phyloP scores from a whole-genome alignment of 2,888 invertebrate species.

The Odontothrips loti region DNA sequence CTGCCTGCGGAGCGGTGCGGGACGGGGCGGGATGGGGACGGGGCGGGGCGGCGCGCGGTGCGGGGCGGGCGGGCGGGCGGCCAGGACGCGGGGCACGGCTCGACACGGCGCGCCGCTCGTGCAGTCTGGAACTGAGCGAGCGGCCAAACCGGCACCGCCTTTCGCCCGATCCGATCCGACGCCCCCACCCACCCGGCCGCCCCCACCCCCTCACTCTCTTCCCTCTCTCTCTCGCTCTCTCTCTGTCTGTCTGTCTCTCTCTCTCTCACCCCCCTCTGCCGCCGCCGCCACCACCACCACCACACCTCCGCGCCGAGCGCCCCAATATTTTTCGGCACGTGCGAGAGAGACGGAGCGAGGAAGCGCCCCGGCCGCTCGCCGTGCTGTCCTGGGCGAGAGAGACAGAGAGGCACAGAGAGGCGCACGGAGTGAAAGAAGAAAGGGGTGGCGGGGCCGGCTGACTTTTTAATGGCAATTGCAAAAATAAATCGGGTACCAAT shows the following conservation, averaged over 20 bases:
- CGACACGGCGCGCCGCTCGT: not conserved
- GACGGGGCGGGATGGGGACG: not conserved
- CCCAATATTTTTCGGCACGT: slow-evolving; percentile 24
- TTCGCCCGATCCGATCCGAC: not conserved
- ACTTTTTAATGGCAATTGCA: too few species aligned
- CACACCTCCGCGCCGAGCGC: not conserved
- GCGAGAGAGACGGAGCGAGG: slow-evolving; percentile 23
- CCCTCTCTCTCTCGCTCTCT: not conserved
- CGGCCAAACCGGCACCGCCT: not conserved
- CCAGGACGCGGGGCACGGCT: not conserved
- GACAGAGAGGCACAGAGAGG: not conserved
- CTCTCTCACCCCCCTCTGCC: not conserved
- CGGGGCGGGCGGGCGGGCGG: not conserved
- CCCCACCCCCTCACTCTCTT: not conserved
- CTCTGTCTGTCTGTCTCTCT: too few species aligned
- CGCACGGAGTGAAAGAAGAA: not conserved
- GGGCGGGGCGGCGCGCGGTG: not conserved
- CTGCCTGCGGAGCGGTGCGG: not conserved
- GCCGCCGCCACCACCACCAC: not conserved
- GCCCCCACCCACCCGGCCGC: slow-evolving; percentile 16
- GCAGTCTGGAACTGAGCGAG: slow-evolving; percentile 5
- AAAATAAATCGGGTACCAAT: too few species aligned
- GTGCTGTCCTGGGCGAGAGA: not conserved
- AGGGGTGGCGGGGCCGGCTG: not conserved
- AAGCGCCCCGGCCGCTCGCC: not conserved